Conservation (phyloP, 2,888 invertebrate genomes). For the Diadegma fenestrale region DNA sequence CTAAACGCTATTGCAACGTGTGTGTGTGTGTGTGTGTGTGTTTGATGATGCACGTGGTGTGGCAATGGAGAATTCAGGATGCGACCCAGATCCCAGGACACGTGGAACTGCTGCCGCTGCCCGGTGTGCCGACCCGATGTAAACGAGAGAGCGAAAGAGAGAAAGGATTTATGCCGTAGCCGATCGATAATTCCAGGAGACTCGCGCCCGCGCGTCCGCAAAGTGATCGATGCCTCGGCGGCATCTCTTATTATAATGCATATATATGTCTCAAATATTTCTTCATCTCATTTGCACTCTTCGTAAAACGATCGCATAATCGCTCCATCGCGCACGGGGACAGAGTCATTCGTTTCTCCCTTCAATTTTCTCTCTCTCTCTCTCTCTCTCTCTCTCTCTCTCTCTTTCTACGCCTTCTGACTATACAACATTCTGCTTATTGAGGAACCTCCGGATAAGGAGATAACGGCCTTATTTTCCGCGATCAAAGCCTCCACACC, state of each 20-base stretch:
- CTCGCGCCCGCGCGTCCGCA: conserved; percentile 68
- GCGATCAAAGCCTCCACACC: conserved; percentile 4
- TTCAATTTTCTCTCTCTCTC: conserved; percentile 12
- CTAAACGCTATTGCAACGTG: conserved; percentile 25
- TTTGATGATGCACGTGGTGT: conserved; percentile 16
- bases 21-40: background rate
- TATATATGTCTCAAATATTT: conserved; percentile 17
- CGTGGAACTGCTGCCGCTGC: conserved; percentile 51
- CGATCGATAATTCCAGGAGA: conserved; percentile 79
- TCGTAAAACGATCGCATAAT: conserved; percentile 20
- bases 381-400: conserved; percentile 8
- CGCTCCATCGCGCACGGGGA: background rate
- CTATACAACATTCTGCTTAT: background rate
- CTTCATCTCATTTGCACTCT: conserved; percentile 52
- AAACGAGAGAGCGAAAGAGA: conserved; percentile 14
- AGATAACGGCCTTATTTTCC: conserved; percentile 41
- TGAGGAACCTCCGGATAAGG: conserved; percentile 19
- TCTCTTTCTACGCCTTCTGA: background rate
- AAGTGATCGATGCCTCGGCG: conserved; percentile 75
- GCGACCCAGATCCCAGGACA: conserved; percentile 81
- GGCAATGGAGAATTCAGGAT: conserved; percentile 78
- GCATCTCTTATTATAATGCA: conserved; percentile 48
- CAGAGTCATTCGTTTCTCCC: background rate
- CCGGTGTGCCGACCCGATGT: conserved; percentile 31
- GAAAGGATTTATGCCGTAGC: conserved; percentile 75